phyloP scores from a whole-genome alignment of 2,797 vertebrate species.

The Uromys caudimaculatus region DNA sequence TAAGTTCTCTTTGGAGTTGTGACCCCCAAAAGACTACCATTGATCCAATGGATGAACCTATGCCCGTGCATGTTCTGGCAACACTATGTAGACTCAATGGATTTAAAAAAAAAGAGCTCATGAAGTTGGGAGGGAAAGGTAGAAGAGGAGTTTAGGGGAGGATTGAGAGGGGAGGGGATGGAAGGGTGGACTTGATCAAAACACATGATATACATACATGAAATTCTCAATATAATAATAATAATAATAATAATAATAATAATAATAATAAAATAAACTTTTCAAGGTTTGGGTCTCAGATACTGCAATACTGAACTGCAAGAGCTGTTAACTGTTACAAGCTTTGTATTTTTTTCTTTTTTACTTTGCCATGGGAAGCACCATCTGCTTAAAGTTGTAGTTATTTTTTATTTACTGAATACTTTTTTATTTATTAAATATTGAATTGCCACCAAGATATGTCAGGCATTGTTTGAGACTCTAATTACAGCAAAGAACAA shows the following conservation, averaged over 20 bases:
- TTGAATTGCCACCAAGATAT: not conserved
- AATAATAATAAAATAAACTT: not conserved
- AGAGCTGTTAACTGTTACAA: not conserved
- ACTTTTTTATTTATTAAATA: not conserved
- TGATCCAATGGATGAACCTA: not conserved
- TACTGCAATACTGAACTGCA: not conserved
- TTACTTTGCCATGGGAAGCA: accelerated
- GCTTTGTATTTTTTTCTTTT: not conserved
- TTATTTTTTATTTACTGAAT: not conserved
- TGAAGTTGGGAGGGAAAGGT: not conserved
- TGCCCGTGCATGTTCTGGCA: not conserved
- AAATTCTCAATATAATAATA: not conserved
- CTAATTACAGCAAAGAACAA: not conserved
- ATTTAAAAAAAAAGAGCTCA: not conserved
- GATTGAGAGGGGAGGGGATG: not conserved
- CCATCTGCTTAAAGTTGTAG: not conserved
- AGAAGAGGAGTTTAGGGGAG: not conserved
- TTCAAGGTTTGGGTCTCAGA: not conserved
- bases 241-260: not conserved
- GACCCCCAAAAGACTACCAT: not conserved
- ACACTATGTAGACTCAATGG: not conserved
- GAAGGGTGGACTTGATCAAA: not conserved
- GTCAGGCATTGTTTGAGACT: not conserved
- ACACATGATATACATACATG: not conserved
- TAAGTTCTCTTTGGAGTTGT: not conserved